Evolutionary conservation across 2,888 invertebrate genomes (phyloP), one percentile per base, ranked within the genome.

Genomic region (Reticulitermes lucifugus): DNA sequence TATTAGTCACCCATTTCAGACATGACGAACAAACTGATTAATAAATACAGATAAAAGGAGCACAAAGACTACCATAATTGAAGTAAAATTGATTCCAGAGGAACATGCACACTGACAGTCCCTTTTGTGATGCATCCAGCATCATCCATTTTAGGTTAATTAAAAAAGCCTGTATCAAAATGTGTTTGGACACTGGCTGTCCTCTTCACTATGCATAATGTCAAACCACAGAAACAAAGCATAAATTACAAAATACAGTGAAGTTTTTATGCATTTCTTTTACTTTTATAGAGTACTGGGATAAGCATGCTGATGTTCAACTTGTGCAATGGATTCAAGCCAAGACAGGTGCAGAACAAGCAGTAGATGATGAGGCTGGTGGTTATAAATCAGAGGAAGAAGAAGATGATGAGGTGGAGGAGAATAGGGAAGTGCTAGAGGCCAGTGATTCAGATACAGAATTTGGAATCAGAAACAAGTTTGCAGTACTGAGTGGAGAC

Each of bases 301-400:
- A 92, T 87, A 90, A 88, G 0, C 94, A 95, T 89, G 92, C 93
- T 0, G 94, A 95, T 86, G 90, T 95, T 0, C 93, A 93, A 87
- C 93, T 92, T 88, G 92, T 96, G 0, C 92, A 92, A 87, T 94
- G 94, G 94, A 94, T 96, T 83, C 95, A 95, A 90, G 95, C 95
- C 25, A 0, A 89, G 92, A 59, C 91, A 91, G 0, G 89, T 29
- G 87, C 80, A 10, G 84, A 85, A n/a, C 60, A 88, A 86, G 75
- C 81, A 60, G 84, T 51, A 35, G 73, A 46, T 35, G 55, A 71
- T n/a, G 41, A 82, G 73, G 85, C 83, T 14, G 87, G 87, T 46
- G 88, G 87, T n/a, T 60, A 70, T 59, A 83, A 83, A 65, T 84
- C 86, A 70, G 86, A 88, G 25, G 88, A 88, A 25, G 86, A 88